A percentile compares a stretch with the other conserved stretches of the same genome.
Evolutionary conservation across 2,113 vertebrate species (phyloP).

Genomic region (Ciconia stormi): DNA sequence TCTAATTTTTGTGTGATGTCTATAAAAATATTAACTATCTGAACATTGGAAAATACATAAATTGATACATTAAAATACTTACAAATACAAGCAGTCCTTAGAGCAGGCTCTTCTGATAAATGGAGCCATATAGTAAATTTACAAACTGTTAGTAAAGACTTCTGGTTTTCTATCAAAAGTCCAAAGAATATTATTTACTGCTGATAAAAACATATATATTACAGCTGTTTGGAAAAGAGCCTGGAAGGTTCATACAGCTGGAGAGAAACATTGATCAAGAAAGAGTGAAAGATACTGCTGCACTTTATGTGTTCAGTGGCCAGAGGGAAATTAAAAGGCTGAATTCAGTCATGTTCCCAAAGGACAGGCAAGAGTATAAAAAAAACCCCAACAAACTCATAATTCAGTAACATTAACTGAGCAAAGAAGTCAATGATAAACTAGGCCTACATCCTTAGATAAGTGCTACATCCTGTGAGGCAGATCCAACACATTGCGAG

Average conservation of each 20-base stretch:
- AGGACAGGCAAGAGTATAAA: background rate
- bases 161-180: background rate
- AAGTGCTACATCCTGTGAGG: background rate
- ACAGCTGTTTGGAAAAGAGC: background rate
- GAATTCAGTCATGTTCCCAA: background rate
- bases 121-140: background rate
- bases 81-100: background rate
- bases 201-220: background rate
- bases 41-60: background rate
- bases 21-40: background rate
- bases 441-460: background rate
- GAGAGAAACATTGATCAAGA: background rate
- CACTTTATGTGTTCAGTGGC: background rate
- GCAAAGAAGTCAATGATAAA: background rate
- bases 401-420: background rate
- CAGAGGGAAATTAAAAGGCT: background rate
- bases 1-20: background rate
- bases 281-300: background rate
- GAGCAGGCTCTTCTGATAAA: background rate
- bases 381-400: background rate
- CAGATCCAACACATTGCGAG: background rate
- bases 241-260: background rate
- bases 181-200: background rate
- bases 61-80: background rate
- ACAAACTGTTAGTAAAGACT: background rate